A percentile compares a stretch with the other conserved stretches of the same genome.
Evolutionary conservation across 2,113 vertebrate genomes (phyloP).

Genomic region (Phrynosoma platyrhinos): DNA sequence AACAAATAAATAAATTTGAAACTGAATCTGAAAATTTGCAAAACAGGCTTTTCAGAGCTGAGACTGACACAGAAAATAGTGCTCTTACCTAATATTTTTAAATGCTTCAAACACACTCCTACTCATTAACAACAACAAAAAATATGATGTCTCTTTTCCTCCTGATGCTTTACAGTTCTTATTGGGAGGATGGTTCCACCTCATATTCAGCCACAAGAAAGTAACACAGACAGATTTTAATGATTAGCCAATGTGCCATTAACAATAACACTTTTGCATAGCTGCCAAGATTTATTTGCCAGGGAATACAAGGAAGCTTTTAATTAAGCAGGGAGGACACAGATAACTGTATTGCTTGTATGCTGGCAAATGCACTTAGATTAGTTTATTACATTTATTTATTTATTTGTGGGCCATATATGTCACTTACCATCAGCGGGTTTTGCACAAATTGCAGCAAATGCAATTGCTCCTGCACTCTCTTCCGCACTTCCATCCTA

Average conservation of each 20-base stretch:
- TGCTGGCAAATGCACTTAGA: background rate
- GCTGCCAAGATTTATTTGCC: conserved; percentile 1
- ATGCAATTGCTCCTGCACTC: background rate
- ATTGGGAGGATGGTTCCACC: background rate
- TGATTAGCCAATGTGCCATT: background rate
- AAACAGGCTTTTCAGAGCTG: background rate
- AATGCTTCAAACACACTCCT: background rate
- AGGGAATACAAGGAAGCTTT: background rate
- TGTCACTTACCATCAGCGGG: background rate
- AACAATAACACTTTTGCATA: background rate
- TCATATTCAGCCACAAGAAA: background rate
- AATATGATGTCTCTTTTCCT: background rate
- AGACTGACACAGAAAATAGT: background rate
- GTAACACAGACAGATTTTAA: background rate
- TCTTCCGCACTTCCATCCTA: background rate
- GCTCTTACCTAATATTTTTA: background rate
- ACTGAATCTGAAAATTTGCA: background rate
- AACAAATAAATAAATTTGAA: background rate
- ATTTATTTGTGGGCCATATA: background rate
- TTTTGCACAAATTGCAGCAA: background rate
- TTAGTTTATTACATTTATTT: background rate
- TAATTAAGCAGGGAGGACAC: background rate
- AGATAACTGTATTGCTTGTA: background rate
- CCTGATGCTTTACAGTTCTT: background rate
- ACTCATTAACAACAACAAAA: background rate